Percentiles rank a stretch among this genome's conserved stretches.
Conservation (phyloP, 2,113 vertebrate species). For the Hepsetus odoe region DNA sequence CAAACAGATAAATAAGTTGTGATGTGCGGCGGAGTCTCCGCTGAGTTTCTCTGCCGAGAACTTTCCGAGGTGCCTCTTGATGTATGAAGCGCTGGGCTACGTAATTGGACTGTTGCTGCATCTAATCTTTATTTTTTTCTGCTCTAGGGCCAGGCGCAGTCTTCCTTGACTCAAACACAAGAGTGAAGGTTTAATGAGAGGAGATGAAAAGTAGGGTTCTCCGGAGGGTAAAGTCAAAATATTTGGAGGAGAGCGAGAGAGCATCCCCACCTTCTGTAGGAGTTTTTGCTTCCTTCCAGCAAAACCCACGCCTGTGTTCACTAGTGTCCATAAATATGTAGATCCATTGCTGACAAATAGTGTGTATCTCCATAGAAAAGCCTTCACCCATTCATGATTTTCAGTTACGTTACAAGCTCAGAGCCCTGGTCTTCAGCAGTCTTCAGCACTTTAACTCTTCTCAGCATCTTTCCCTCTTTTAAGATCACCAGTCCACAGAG, state of each 20-base stretch:
- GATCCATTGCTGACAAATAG: no score
- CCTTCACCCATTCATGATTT: no score
- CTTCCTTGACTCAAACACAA: background rate
- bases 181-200: constrained; percentile 39
- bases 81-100: background rate
- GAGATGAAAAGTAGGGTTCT: constrained; percentile 16
- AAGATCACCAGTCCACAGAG: no score
- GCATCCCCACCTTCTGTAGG: background rate
- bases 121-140: background rate
- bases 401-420: no score
- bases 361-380: no score
- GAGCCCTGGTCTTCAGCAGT: no score
- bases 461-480: no score
- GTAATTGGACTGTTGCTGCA: constrained; percentile 24
- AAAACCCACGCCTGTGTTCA: no score
- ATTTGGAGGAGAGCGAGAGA: background rate
- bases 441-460: no score
- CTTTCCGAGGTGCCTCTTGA: constrained; percentile 11
- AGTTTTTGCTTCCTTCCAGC: background rate
- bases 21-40: background rate
- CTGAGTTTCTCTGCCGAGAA: background rate
- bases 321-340: no score
- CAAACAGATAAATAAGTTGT: constrained; percentile 30
- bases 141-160: background rate
- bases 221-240: background rate